Conservation (phyloP, 2,113 vertebrate species). For the Columba janthina region DNA sequence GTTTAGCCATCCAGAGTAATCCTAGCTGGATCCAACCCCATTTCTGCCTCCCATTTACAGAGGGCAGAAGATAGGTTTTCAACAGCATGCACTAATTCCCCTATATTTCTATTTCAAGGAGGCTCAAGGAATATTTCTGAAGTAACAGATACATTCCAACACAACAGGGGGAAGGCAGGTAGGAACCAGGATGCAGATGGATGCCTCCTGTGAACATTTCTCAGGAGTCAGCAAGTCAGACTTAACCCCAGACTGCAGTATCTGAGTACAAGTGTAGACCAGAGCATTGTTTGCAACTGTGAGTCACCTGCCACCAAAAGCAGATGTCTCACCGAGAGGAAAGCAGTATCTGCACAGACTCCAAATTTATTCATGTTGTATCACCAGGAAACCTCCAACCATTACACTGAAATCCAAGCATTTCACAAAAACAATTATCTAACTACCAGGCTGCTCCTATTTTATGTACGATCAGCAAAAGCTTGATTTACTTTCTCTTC, state of each 20-base stretch:
- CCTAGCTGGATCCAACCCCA: background rate
- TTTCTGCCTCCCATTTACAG: background rate
- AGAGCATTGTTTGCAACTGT: background rate
- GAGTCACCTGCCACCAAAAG: background rate
- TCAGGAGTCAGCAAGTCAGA: background rate
- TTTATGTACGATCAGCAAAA: background rate
- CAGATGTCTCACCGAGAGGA: accelerated
- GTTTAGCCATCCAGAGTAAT: background rate
- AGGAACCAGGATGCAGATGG: background rate
- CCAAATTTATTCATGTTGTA: background rate
- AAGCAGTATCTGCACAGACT: background rate
- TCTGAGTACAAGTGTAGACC: background rate
- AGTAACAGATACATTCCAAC: background rate
- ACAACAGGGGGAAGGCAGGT: background rate
- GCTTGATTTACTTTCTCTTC: background rate
- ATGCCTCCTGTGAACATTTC: background rate
- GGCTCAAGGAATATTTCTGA: background rate
- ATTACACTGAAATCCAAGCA: background rate
- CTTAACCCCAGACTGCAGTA: background rate
- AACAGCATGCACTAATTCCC: background rate
- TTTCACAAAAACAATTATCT: conserved; percentile 1
- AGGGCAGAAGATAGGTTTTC: background rate
- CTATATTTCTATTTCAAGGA: background rate
- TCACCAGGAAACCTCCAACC: background rate
- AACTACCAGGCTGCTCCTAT: background rate